Conservation (phyloP, 2,888 invertebrate genomes). For the Machimus rusticus region DNA sequence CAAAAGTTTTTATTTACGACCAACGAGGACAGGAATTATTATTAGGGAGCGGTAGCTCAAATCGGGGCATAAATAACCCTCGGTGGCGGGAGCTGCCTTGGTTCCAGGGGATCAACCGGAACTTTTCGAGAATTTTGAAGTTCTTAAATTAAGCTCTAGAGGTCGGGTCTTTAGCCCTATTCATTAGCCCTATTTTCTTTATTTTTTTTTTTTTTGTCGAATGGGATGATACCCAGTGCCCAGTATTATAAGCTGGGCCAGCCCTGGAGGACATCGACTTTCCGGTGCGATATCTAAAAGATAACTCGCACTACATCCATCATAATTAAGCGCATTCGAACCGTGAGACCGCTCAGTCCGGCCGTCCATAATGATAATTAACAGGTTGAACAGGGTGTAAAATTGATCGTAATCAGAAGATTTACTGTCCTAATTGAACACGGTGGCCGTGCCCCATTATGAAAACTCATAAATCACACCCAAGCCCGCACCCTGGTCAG, state of each 20-base stretch:
- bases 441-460: background rate
- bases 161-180: background rate
- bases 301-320: background rate
- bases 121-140: background rate
- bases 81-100: background rate
- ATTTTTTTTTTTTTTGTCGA: background rate
- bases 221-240: background rate
- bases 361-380: slow-evolving; percentile 10
- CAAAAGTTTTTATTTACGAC: slow-evolving; percentile 29
- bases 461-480: background rate
- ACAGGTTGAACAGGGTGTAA: slow-evolving; percentile 28
- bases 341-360: background rate
- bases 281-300: background rate
- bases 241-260: too few species aligned
- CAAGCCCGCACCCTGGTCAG: background rate
- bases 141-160: background rate
- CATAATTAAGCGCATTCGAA: background rate
- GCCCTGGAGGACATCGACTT: background rate
- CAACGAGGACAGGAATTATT: background rate
- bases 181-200: background rate
- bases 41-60: background rate
- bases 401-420: slow-evolving; percentile 28
- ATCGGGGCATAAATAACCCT: slow-evolving; percentile 8
- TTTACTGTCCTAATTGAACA: slow-evolving; percentile 19
- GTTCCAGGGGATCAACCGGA: background rate